Conservation (phyloP, 2,113 vertebrate genomes). For the Bucco capensis region DNA sequence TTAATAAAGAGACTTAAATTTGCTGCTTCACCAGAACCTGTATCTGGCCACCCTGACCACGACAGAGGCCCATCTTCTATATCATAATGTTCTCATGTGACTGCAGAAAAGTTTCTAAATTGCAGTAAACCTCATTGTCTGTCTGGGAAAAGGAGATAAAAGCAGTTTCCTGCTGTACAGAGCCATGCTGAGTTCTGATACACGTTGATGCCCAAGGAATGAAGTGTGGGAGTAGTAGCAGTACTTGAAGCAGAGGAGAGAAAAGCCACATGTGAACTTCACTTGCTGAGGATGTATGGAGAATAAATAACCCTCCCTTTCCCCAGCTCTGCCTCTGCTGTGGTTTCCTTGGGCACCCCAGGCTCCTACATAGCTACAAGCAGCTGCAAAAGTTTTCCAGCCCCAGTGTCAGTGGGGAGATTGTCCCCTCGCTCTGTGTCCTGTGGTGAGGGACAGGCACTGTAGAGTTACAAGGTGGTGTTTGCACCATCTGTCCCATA, state of each 20-base stretch:
- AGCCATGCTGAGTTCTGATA: neutral
- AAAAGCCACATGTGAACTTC: neutral
- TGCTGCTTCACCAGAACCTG: too few relatives aligned
- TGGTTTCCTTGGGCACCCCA: neutral
- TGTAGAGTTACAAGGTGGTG: neutral
- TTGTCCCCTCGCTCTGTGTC: neutral
- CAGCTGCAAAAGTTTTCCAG: neutral
- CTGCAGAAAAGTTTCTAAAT: neutral
- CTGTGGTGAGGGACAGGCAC: neutral
- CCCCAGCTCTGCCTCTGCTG: neutral
- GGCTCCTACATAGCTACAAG: neutral
- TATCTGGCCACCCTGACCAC: too few relatives aligned
- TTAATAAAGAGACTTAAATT: too few relatives aligned
- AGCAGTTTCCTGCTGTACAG: neutral
- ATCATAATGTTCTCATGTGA: neutral
- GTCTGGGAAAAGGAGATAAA: neutral
- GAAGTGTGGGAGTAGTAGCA: fast-evolving
- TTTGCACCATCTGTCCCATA: neutral
- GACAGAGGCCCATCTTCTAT: neutral
- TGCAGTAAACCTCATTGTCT: neutral
- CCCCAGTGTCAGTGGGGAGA: neutral
- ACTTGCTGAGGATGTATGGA: neutral
- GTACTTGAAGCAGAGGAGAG: neutral
- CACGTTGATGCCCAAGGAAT: fast-evolving
- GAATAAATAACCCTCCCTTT: neutral